phyloP scores from a whole-genome alignment of 2,113 vertebrate genomes.

The Hydrochoerus hydrochaeris region DNA sequence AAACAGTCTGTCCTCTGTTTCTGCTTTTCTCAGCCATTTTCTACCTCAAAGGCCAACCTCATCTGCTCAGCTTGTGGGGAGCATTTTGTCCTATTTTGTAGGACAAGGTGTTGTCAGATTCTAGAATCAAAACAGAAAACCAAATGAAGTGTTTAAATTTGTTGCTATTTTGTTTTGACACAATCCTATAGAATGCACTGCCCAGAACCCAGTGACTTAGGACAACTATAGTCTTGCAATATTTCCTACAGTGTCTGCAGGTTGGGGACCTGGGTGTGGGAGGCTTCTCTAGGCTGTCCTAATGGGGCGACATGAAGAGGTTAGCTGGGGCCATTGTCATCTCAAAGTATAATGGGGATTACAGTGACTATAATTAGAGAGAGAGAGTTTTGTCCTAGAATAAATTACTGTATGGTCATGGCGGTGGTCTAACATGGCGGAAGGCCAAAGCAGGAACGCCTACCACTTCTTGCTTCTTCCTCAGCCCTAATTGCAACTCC shows the following conservation, averaged over 20 bases:
- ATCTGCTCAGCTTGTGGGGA: not conserved
- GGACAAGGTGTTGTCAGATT: not conserved
- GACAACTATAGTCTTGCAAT: not conserved
- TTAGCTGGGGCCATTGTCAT: not conserved
- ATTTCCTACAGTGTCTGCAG: not conserved
- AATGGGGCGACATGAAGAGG: not conserved
- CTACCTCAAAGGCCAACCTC: not conserved
- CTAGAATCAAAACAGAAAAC: not conserved
- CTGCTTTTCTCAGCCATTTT: not conserved
- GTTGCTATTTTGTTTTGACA: not conserved
- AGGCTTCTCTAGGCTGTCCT: too few species aligned
- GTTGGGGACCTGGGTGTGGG: not conserved
- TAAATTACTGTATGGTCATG: too few species aligned
- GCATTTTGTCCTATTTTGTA: not conserved
- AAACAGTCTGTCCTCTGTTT: not conserved
- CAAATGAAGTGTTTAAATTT: not conserved
- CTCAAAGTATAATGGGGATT: not conserved
- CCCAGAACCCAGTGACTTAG: not conserved
- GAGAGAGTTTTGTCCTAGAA: too few species aligned
- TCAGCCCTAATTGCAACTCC: too few species aligned
- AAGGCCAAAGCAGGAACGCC: too few species aligned
- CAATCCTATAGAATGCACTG: not conserved
- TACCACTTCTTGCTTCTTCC: too few species aligned
- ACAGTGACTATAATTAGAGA: not conserved
- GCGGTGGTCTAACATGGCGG: too few species aligned